Conservation (phyloP, 2,113 vertebrate genomes). For the Vulpes vulpes region DNA sequence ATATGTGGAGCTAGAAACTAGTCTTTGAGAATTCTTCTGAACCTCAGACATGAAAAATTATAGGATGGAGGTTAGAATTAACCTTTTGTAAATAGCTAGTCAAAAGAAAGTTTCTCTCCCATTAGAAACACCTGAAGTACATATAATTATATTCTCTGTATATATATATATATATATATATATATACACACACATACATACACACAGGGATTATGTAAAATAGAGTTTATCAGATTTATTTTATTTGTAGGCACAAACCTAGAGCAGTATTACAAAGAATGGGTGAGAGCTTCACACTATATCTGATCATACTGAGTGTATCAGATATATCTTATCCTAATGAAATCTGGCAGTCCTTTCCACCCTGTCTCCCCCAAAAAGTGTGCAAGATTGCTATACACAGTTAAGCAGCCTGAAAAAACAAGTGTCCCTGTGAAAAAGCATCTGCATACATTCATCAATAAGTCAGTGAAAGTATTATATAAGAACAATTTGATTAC, state of each 20-base stretch:
- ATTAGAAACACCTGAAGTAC: not conserved
- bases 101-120: not conserved
- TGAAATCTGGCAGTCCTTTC: not conserved
- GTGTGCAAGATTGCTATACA: not conserved
- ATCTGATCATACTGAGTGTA: not conserved
- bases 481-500: not conserved
- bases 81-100: not conserved
- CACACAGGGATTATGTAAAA: not conserved
- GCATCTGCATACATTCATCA: not conserved
- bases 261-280: not conserved
- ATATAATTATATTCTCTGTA: not conserved
- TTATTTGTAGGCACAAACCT: not conserved
- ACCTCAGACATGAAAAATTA: not conserved
- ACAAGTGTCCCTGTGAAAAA: not conserved
- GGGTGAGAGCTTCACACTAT: not conserved
- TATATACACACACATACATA: not conserved
- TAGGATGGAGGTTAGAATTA: not conserved
- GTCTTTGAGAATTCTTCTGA: not conserved
- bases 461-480: not conserved
- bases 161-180: not conserved
- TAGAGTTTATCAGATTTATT: conserved; percentile 1
- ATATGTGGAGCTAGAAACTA: not conserved
- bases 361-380: not conserved
- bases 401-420: not conserved
- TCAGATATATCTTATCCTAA: not conserved